Base-by-base conservation (phyloP, 1,140 invertebrate species). In the Elysia chlorotica region DNA sequence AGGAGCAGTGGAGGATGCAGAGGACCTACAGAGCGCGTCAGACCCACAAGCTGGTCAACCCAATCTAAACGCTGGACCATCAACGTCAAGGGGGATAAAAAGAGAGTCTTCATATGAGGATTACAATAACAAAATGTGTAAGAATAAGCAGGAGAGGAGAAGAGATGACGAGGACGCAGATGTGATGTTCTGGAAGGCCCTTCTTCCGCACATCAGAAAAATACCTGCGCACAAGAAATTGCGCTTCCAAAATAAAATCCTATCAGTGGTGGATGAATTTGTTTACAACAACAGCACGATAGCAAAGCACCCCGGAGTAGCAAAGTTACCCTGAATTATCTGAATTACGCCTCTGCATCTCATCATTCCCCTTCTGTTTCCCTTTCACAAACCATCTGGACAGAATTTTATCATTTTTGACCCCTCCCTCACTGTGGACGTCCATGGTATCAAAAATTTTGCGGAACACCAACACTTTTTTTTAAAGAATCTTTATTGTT, bases 181-280 rank as follows among this genome's bases (percentile, higher is more conserved):
- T 30, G n/a, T 66, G 0, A n/a, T 66, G 33, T 36, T 66, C 33
- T 41, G 36, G 35, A 66, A 66, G 37, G n/a, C 65, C 23, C 65
- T 66, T 36, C 65, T 66, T 21, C 65, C 65, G 17, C 38, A 66
- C 30, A 66, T 66, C 37, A 66, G 35, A 23, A n/a, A 21, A 31
- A 66, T 66, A 35, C 65, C 65, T 1, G 21, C 36, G 33, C 33
- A 66, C n/a, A 36, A 23, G 31, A 66, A 37, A n/a, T 25, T 66
- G 65, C 21, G 33, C 17, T 66, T 66, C 41, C 65, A 41, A n/a
- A 66, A 37, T 23, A 66, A 3, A 66, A n/a, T 66, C 19, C 33
- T 37, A 41, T 21, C 38, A 41, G 23, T 66, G 23, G 37, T 66
- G 36, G 65, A 66, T 0, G 65, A 66, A 41, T 66, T 38, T 33